Percentiles rank a stretch among this genome's conserved stretches.
Evolutionary conservation across 2,888 invertebrate species (phyloP).

Genomic region (Chydorus sphaericus): DNA sequence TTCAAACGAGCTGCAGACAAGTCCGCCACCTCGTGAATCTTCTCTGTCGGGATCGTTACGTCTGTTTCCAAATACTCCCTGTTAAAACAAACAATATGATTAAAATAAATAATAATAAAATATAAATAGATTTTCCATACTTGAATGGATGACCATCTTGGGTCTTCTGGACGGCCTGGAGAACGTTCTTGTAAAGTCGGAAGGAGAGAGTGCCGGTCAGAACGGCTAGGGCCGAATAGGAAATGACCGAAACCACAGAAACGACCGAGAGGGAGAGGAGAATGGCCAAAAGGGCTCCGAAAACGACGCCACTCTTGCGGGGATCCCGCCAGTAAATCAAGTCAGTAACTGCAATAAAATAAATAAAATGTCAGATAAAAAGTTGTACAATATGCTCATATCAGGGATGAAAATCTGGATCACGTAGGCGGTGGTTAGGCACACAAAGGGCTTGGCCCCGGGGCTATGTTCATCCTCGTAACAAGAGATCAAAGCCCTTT

Average conservation of each 20-base stretch:
- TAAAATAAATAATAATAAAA: background rate
- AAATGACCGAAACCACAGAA: slow-evolving; percentile 87
- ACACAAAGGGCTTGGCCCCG: no score
- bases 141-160: slow-evolving; percentile 97
- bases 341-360: slow-evolving; percentile 63
- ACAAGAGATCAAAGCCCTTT: no score
- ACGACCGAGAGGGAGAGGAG: slow-evolving; percentile 87
- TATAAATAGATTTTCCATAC: slow-evolving; percentile 32
- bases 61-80: slow-evolving; percentile 76
- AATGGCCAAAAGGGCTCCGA: slow-evolving; percentile 74
- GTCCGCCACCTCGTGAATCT: slow-evolving; percentile 75
- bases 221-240: slow-evolving; percentile 74
- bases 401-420: no score
- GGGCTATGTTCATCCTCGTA: no score
- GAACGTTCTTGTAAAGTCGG: slow-evolving; percentile 89
- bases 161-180: slow-evolving; percentile 85
- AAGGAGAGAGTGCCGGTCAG: slow-evolving; percentile 79
- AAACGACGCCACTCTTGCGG: slow-evolving; percentile 83
- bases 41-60: slow-evolving; percentile 74
- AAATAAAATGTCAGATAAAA: slow-evolving; percentile 14
- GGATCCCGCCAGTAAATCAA: slow-evolving; percentile 96
- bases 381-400: background rate
- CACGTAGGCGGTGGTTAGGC: no score
- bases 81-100: slow-evolving; percentile 22
- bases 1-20: slow-evolving; percentile 76